Evolutionary conservation across 1,140 invertebrate species (phyloP).

Genomic region (Phymorhynchus buccinoides): DNA sequence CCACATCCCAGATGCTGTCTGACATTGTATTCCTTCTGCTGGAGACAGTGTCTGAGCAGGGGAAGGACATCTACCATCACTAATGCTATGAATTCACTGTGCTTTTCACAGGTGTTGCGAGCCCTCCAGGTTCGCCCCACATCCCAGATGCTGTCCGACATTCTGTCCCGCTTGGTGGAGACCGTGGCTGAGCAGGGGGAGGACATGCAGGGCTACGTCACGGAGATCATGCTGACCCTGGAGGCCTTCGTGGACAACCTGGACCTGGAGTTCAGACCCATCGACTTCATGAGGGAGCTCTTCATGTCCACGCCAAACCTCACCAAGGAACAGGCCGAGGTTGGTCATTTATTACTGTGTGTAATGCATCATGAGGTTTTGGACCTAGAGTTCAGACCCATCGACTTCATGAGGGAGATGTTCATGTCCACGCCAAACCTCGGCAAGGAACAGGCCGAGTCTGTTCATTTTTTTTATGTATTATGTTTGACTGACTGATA

Average conservation of each 20-base stretch:
- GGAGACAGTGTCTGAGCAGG: too few species aligned
- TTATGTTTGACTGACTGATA: too few species aligned
- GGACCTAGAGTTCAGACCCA: constrained; percentile 67
- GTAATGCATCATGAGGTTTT: too few species aligned
- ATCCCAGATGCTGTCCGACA: constrained; percentile 93
- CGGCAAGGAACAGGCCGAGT: constrained; percentile 82
- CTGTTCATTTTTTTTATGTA: too few species aligned
- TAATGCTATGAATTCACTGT: neutral
- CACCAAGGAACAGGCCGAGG: constrained; percentile 81
- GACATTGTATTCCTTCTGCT: constrained; percentile 20
- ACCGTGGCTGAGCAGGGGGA: constrained; percentile 98
- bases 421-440: constrained; percentile 96
- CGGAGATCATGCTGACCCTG: constrained; percentile 94
- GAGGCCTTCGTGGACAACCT: constrained; percentile 93
- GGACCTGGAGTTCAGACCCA: constrained; percentile 67
- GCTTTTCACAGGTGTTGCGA: constrained; percentile 83
- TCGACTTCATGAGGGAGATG: constrained; percentile 80
- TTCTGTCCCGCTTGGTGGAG: constrained; percentile 95
- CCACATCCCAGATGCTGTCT: too few species aligned
- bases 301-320: constrained; percentile 96
- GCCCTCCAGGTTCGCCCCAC: constrained; percentile 94
- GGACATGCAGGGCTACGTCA: constrained; percentile 99
- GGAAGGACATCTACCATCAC: too few species aligned
- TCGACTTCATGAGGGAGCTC: constrained; percentile 80
- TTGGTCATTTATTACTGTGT: too few species aligned